These are phyloP conservation scores for Watsonalla binaria DNA, from an alignment of 2,888 invertebrate genomes.

Conservation along the genomic window DNA sequence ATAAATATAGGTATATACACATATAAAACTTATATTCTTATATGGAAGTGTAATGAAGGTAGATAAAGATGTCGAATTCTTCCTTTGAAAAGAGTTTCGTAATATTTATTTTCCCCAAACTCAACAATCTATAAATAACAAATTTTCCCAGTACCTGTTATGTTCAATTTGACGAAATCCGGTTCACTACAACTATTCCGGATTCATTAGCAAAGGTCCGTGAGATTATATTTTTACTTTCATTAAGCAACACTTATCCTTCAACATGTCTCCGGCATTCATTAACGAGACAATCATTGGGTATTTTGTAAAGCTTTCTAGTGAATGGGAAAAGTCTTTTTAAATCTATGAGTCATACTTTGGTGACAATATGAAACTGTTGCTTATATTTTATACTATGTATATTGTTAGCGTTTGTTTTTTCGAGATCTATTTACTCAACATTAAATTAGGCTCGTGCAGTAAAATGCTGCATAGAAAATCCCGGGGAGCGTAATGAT, in stretches of 20 bases:
- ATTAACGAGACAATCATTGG: neutral
- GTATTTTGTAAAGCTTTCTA: neutral
- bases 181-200: neutral
- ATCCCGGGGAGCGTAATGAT: no score
- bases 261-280: neutral
- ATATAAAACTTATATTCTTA: neutral
- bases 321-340: neutral
- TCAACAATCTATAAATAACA: neutral
- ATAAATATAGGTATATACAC: no score
- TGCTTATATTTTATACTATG: neutral
- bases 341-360: neutral
- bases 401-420: no score
- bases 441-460: no score
- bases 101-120: no score
- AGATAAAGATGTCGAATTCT: no score
- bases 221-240: conserved; percentile 1
- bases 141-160: neutral
- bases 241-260: neutral
- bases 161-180: neutral
- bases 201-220: neutral
- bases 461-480: no score
- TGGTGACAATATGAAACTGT: neutral
- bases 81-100: no score
- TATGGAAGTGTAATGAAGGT: neutral
- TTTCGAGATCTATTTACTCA: no score